A percentile compares a stretch with the other conserved stretches of the same genome.
These are phyloP conservation scores for Tiliacea citrago DNA, from an alignment of 2,888 invertebrate species.

Conservation along the genomic window DNA sequence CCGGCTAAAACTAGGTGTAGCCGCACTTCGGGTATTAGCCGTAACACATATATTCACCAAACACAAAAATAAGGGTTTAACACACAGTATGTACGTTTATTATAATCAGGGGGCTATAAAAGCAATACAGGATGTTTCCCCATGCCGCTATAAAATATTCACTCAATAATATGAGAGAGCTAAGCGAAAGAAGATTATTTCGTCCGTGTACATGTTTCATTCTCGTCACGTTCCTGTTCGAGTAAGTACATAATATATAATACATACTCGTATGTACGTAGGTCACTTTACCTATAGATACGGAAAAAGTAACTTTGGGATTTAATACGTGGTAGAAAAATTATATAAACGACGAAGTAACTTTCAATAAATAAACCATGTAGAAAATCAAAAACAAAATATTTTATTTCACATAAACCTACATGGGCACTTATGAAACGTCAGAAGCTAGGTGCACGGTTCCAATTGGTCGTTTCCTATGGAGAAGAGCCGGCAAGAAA, in stretches of 20 bases:
- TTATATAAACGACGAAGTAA: not conserved
- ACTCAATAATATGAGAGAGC: slow-evolving; percentile 40
- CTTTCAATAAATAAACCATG: not conserved
- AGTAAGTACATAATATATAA: slow-evolving; percentile 4
- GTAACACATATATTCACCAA: not conserved
- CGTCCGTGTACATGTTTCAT: slow-evolving; percentile 32
- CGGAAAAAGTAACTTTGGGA: not conserved
- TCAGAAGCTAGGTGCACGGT: too few relatives aligned
- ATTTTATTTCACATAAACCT: too few relatives aligned
- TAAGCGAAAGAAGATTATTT: slow-evolving; percentile 41
- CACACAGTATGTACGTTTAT: not conserved
- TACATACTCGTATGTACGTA: slow-evolving; percentile 12
- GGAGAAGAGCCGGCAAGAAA: too few relatives aligned
- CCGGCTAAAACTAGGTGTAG: too few relatives aligned
- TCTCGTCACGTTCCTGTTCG: slow-evolving; percentile 44
- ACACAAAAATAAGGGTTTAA: not conserved
- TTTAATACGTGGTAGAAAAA: not conserved
- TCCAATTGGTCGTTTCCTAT: too few relatives aligned
- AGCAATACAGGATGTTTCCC: slow-evolving; percentile 4
- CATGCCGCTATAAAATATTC: slow-evolving; percentile 45
- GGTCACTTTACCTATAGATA: not conserved
- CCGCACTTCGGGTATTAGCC: too few relatives aligned
- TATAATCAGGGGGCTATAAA: not conserved
- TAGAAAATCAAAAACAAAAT: too few relatives aligned
- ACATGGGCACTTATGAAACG: too few relatives aligned